Conservation (phyloP, 2,888 invertebrate species). For the Hoplodrina blanda region DNA sequence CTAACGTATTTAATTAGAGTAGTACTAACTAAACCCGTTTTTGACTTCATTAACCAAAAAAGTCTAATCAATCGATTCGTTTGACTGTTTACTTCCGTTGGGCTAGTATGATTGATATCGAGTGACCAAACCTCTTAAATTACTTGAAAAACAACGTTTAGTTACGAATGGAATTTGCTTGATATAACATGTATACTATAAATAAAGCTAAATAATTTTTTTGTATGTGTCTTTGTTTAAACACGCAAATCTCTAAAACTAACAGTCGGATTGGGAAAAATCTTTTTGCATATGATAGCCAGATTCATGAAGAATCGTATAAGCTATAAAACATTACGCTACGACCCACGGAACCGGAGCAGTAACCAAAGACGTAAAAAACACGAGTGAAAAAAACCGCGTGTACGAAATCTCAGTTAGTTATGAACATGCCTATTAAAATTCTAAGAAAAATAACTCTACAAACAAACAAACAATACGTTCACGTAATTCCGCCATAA, state of each 20-base stretch:
- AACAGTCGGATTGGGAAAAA: no score
- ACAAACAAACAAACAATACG: constrained; percentile 40
- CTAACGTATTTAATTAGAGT: constrained; percentile 50
- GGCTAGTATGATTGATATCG: constrained; percentile 43
- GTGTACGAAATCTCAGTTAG: no score
- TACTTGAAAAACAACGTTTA: constrained; percentile 28
- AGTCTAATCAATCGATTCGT: constrained; percentile 42
- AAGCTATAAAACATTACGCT: no score
- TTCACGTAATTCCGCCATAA: constrained; percentile 55
- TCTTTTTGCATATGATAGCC: no score
- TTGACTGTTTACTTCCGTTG: constrained; percentile 52
- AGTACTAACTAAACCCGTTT: constrained; percentile 44
- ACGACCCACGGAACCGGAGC: no score
- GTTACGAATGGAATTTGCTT: constrained; percentile 15
- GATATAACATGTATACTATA: constrained; percentile 2
- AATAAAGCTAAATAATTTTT: no score
- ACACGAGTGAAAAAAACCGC: no score
- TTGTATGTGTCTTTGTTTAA: no score
- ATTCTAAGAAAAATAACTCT: constrained; percentile 18
- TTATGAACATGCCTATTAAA: constrained; percentile 21
- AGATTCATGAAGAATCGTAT: no score
- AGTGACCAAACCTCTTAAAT: constrained; percentile 26
- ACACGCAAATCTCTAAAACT: no score
- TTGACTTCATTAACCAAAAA: constrained; percentile 56
- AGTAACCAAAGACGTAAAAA: no score